Percentiles rank a stretch among this genome's conserved stretches.
These are phyloP conservation scores for Teinopalpus imperialis DNA, from an alignment of 2,888 invertebrate species.

Conservation along the genomic window DNA sequence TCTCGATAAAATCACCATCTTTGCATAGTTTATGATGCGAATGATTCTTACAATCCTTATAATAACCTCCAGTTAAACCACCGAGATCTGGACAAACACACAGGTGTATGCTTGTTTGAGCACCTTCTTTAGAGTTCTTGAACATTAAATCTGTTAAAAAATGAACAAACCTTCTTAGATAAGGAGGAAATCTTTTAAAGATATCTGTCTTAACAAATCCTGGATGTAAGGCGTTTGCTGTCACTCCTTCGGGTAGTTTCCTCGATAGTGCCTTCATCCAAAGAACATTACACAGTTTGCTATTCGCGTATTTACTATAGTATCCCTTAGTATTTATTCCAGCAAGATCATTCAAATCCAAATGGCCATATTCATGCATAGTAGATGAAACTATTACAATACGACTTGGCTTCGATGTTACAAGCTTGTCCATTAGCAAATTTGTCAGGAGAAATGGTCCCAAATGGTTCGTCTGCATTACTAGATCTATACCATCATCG, in stretches of 20 bases:
- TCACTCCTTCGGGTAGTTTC: constrained; percentile 79
- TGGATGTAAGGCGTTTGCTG: constrained; percentile 91
- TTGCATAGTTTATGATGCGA: constrained; percentile 72
- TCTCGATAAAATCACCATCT: constrained; percentile 85
- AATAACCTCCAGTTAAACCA: constrained; percentile 88
- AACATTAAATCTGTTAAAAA: constrained; percentile 83
- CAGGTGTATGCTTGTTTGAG: constrained; percentile 88
- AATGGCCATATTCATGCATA: constrained; percentile 63
- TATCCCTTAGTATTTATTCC: constrained; percentile 42
- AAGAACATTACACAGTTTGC: constrained; percentile 64
- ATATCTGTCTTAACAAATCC: constrained; percentile 91
- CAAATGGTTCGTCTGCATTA: constrained; percentile 86
- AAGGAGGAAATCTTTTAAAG: constrained; percentile 82
- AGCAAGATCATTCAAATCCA: constrained; percentile 55
- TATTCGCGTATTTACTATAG: constrained; percentile 65
- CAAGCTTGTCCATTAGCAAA: constrained; percentile 77
- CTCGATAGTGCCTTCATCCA: constrained; percentile 66
- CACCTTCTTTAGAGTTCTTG: constrained; percentile 88
- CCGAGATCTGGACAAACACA: constrained; percentile 88
- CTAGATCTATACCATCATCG: constrained; percentile 83
- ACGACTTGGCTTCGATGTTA: constrained; percentile 60
- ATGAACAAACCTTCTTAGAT: constrained; percentile 67
- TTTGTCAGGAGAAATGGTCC: constrained; percentile 88
- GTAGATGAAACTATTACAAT: constrained; percentile 69
- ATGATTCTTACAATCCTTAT: constrained; percentile 86